Base-by-base conservation (phyloP, 2,113 vertebrate species). In the Grammomys surdaster region DNA sequence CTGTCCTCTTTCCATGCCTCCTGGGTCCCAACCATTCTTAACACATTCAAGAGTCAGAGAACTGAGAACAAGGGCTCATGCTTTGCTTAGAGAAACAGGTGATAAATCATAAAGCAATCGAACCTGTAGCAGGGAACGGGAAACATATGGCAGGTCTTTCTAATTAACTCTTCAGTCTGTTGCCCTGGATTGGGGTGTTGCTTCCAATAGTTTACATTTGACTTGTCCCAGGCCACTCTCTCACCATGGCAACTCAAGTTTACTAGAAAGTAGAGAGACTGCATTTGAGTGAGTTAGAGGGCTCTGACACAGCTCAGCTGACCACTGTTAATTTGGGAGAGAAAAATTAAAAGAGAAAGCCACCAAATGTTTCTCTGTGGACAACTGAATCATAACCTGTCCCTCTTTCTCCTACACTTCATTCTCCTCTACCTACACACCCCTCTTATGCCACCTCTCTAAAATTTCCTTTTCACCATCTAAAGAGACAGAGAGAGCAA, bases 241-340 rank as follows among this genome's bases (percentile, higher is more conserved):
- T 99, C 98, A 96, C 98, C 98, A 98, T 98, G 97, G 98, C 90
- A 99, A 98, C 98, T 93, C 94, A 96, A 97, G 94, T 97, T 98
- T 98, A 98, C 98, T 19, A 0, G 97, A 97, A 98, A 98, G 98
- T 95, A 97, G 97, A 97, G 96, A 98, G 93, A 96, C 97, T 96
- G 81, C 5, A 0, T 80, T 92, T 1, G 1, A 98, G 97, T 95
- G 94, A 97, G 97, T 95, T 97, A 3, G 72, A 89, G 94, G 24
- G 93, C 31, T 90, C 93, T 14, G 88, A 97, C 95, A 33, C 75
- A 91, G 94, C 94, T 97, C 90, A 84, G 89, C 95, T 81, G 91
- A 88, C 87, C 97, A 93, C 94, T 95, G 36, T 94, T 63, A 93
- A 96, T 97, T 75, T 60, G 46, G 36, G 89, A 54, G 43, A 60